Base-by-base conservation (phyloP, 1,140 invertebrate genomes). In the Thaumatotibia leucotreta region DNA sequence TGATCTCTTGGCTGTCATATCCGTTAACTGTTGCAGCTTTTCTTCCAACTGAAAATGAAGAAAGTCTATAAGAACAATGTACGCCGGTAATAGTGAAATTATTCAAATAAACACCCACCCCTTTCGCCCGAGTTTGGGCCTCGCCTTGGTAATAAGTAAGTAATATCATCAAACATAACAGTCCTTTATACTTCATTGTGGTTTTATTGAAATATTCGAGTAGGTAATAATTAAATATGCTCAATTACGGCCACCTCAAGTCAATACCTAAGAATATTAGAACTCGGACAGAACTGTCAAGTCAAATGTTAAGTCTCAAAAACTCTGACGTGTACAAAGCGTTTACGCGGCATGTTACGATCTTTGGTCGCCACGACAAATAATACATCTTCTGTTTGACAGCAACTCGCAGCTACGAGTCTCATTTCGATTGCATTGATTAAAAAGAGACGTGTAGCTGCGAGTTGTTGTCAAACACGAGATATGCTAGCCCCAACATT, bases 11-110 rank as follows among this genome's bases (percentile, higher is more conserved):
- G 94, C 93, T 49, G 96, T 95, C 92, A 99, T 94, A 68, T 99
- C 98, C 54, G 95, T 95, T 65, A 99, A 91, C 79, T 99, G 97
- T 82, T 97, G 95, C 5, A 99, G 96, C 86, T 97, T 95, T 67
- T 99, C 97, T 33, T 94, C 94, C 49, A 99, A 87, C 88, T 91
- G 80, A 50, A 91, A 91, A 39, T 71, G 64, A 23, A 32, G 54
- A 27, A 31, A 67, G 0, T 10, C 17, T 1, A 54, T 17, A 68
- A 10, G 32, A 62, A 22, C 1, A 39, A 23, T 32, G 35, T 50
- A 65, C 64, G 50, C 61, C 67, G 66, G 65, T 68, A 58, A 58
- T 49, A 65, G 14, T 27, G 31, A 22, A 11, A 35, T 49, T 29
- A 63, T 66, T 33, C 32, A 27, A 17, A 49, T 3, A 23, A 68